phyloP scores from a whole-genome alignment of 2,113 vertebrate species.

The Sciurus niger region DNA sequence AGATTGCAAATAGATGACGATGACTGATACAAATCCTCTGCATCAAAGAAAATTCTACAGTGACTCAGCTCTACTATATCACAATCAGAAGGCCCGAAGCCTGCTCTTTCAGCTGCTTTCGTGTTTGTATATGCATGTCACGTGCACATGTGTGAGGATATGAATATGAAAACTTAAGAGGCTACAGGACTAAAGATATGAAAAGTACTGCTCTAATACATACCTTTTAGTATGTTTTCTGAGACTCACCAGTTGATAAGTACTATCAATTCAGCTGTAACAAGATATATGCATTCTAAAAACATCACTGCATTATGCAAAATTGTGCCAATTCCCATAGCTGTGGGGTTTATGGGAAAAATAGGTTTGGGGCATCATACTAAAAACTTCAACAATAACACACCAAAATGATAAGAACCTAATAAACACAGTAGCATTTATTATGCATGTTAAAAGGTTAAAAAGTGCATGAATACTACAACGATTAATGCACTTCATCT shows the following conservation, averaged over 20 bases:
- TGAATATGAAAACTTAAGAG: conserved; percentile 17
- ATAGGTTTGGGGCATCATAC: not conserved
- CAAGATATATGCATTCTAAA: conserved; percentile 17
- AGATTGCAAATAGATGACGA: not conserved
- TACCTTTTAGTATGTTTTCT: not conserved
- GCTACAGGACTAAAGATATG: not conserved
- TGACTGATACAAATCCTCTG: not conserved
- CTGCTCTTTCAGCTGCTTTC: not conserved
- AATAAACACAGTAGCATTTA: not conserved
- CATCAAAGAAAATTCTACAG: not conserved
- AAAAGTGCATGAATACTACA: not conserved
- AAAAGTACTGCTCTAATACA: not conserved
- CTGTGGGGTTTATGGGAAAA: not conserved
- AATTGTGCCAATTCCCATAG: not conserved
- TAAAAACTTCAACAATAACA: not conserved
- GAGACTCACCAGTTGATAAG: not conserved
- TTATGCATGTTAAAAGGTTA: not conserved
- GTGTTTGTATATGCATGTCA: not conserved
- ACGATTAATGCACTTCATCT: not conserved
- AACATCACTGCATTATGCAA: not conserved
- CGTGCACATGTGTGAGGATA: not conserved
- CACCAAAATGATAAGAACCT: not conserved
- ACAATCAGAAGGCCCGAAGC: not conserved
- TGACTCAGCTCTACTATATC: conserved; percentile 4
- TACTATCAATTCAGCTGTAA: conserved; percentile 58